Evolutionary conservation across 64 coral and sea anemone species (phyloP).

Genomic region (Dendrophyllia cribrosa): DNA sequence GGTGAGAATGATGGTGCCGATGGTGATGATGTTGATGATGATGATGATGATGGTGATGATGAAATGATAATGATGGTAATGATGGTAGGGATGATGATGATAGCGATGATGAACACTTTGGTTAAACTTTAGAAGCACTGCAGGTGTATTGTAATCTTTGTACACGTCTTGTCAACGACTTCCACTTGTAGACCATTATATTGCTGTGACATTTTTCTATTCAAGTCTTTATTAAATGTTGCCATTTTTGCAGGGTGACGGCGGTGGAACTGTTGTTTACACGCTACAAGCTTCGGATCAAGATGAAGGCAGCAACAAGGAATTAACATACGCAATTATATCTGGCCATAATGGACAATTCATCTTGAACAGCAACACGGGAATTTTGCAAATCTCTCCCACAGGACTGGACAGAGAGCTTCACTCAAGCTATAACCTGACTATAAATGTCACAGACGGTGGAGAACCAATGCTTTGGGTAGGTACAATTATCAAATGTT

Average conservation of each 20-base stretch:
- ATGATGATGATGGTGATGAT: too few relatives aligned
- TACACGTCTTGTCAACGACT: too few relatives aligned
- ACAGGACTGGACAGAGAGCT: constrained; percentile 84
- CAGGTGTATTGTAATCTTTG: too few relatives aligned
- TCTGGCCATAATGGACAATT: constrained; percentile 74
- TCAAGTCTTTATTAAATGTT: too few relatives aligned
- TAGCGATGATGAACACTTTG: too few relatives aligned
- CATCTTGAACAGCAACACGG: constrained; percentile 80
- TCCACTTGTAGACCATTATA: too few relatives aligned
- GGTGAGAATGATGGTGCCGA: too few relatives aligned
- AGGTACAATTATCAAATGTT: neutral
- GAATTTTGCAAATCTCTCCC: constrained; percentile 76
- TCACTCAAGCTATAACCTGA: constrained; percentile 73
- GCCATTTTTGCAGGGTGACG: constrained; percentile 36
- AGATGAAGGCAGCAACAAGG: constrained; percentile 63
- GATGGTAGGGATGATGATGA: too few relatives aligned
- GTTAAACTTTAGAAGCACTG: too few relatives aligned
- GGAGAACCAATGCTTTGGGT: constrained; percentile 71
- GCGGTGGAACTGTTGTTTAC: constrained; percentile 78
- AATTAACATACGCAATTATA: constrained; percentile 67
- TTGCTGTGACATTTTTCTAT: too few relatives aligned
- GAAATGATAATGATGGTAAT: too few relatives aligned
- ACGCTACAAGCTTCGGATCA: constrained; percentile 51
- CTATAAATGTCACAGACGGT: constrained; percentile 81
- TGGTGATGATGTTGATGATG: too few relatives aligned